Conservation (phyloP, 2,113 vertebrate genomes). For the Smithornis capensis region DNA sequence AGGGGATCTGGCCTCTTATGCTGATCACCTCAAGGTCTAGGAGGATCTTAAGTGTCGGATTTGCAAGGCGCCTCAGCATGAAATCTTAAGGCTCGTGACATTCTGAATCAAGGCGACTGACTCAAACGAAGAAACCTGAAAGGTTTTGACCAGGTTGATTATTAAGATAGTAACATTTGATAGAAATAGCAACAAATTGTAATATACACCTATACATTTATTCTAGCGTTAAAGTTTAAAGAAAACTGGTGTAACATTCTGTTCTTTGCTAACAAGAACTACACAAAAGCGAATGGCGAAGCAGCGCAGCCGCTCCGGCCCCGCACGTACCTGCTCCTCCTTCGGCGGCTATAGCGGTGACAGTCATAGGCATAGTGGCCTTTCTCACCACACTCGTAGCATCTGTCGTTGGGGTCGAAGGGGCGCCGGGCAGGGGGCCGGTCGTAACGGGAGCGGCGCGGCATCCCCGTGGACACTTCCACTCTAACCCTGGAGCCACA, state of each 20-base stretch:
- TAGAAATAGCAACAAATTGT: conserved; percentile 25
- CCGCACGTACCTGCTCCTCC: conserved; percentile 82
- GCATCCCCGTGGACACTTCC: conserved; percentile 87
- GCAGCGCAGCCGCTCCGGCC: conserved; percentile 15
- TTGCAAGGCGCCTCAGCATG: conserved; percentile 92
- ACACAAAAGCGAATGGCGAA: conserved; percentile 36
- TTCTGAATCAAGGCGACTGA: conserved; percentile 93
- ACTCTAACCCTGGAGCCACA: conserved; percentile 77
- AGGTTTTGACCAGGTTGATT: conserved; percentile 92
- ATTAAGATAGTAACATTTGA: conserved; percentile 82
- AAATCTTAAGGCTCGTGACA: conserved; percentile 93
- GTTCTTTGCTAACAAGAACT: conserved; percentile 35
- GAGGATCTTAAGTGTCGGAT: conserved; percentile 90
- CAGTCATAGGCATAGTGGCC: conserved; percentile 91
- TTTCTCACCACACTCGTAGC: conserved; percentile 89
- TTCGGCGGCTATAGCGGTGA: conserved; percentile 83
- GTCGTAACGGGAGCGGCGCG: conserved; percentile 83
- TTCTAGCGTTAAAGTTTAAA: not conserved
- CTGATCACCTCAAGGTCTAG: conserved; percentile 92
- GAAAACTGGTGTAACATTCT: not conserved
- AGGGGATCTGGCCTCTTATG: conserved; percentile 91
- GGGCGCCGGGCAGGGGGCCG: conserved; percentile 83
- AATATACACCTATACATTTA: conserved; percentile 7
- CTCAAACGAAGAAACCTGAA: conserved; percentile 96
- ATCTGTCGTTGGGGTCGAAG: conserved; percentile 88